Base-by-base conservation (phyloP, 2,113 vertebrate species). In the Sinosuthora webbiana region DNA sequence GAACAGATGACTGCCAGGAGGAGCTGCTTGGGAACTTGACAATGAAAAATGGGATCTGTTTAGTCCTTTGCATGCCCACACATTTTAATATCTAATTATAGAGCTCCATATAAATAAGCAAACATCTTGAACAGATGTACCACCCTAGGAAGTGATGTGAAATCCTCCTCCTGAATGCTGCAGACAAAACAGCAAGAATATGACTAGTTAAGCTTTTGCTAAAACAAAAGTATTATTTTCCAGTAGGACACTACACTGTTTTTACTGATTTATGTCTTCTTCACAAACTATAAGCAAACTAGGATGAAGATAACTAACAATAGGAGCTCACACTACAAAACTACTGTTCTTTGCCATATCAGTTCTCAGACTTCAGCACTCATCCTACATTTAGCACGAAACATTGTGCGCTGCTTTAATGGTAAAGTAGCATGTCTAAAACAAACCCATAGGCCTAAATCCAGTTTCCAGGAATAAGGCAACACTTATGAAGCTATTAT, bases 101-200 rank as follows among this genome's bases (percentile, higher is more conserved):
- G 24, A 83, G 37, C 13, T 88, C 52, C 42, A 20, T 44, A 71
- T 83, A 53, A 83, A 95, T 89, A 96, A 87, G 37, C 52, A 86
- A 89, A 75, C 65, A 89, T 81, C 76, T 88, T 83, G 56, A 94
- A 88, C 88, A 97, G 79, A 96, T 86, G 85, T 84, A 90, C 41
- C 68, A 88, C 75, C 52, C 70, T 31, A 73, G 52, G 78, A 97
- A 90, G 68, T 11, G 15, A 59, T 75, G 73, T 67, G 76, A 96
- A 93, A 94, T 70, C 57, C 44, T 94, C 56, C 76, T 78, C 81
- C 79, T 47, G 52, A 92, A 67, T 18, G 31, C 64, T 90, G 71
- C 15, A 94, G 60, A 83, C 42, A 88, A 60, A 94, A 86, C 69
- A 81, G 25, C 41, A 87, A 57, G 8, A 37, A 63, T 22, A 62